Conservation (phyloP, 2,888 invertebrate genomes). For the Junonia oenone region DNA sequence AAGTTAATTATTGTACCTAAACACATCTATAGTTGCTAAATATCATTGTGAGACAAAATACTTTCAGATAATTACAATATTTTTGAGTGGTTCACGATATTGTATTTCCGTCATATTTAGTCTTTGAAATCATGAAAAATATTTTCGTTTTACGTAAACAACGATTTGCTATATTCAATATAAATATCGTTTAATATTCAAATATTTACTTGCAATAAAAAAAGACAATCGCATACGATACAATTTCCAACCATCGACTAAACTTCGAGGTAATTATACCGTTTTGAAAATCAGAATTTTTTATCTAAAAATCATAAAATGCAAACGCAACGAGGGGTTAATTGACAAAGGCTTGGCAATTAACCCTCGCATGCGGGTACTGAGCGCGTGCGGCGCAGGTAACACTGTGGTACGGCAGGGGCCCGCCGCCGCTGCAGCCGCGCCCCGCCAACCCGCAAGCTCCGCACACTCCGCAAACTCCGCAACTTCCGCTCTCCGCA, state of each 20-base stretch:
- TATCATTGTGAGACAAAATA: too few species aligned
- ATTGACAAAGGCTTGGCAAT: slow-evolving; percentile 47
- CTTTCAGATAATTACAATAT: too few species aligned
- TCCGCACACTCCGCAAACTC: slow-evolving; percentile 16
- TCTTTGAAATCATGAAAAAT: too few species aligned
- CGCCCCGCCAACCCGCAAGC: slow-evolving; percentile 18
- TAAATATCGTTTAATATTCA: too few species aligned
- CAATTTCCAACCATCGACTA: background rate
- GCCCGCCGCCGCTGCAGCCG: slow-evolving; percentile 32
- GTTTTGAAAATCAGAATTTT: background rate
- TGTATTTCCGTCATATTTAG: background rate
- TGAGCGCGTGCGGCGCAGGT: slow-evolving; percentile 48
- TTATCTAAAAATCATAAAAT: background rate
- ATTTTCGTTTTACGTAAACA: too few species aligned
- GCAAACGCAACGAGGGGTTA: slow-evolving; percentile 39
- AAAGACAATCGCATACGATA: background rate
- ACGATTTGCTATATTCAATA: too few species aligned
- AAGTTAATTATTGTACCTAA: too few species aligned
- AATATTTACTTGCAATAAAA: background rate
- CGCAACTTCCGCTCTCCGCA: too few species aligned
- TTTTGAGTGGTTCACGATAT: slow-evolving; percentile 22
- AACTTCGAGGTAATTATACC: background rate
- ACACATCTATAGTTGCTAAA: too few species aligned
- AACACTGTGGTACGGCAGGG: slow-evolving; percentile 49
- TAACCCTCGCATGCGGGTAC: slow-evolving; percentile 34